Conservation (phyloP, 2,888 invertebrate species). For the Fragum whitleyi region DNA sequence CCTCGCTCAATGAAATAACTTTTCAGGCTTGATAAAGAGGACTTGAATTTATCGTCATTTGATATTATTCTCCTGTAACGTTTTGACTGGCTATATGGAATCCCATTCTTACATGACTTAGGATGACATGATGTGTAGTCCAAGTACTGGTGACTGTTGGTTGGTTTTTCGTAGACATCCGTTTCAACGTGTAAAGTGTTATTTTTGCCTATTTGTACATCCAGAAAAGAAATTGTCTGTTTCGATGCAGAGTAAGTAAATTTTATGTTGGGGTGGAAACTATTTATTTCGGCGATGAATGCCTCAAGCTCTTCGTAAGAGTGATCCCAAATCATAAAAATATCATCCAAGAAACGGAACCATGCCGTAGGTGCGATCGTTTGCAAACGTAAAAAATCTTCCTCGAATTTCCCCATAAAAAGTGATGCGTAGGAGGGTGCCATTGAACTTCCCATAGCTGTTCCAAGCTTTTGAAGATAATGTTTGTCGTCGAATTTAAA, state of each 20-base stretch:
- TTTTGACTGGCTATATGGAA: constrained; percentile 41
- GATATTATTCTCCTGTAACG: constrained; percentile 37
- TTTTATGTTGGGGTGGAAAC: constrained; percentile 31
- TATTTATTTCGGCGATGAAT: constrained; percentile 25
- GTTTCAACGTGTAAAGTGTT: too few species aligned
- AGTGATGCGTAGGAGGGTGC: constrained; percentile 25
- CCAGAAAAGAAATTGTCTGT: too few species aligned
- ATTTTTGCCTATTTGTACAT: too few species aligned
- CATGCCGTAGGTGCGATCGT: constrained; percentile 5
- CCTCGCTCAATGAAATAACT: too few species aligned
- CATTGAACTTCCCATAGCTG: constrained; percentile 38
- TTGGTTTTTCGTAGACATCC: too few species aligned
- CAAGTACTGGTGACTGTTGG: constrained; percentile 29
- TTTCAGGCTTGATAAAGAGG: constrained; percentile 10
- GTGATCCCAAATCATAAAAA: too few species aligned
- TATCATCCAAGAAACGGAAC: too few species aligned
- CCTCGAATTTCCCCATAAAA: constrained; percentile 28
- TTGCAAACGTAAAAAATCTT: constrained; percentile 22
- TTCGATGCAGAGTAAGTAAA: too few species aligned
- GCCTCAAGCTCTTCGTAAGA: constrained; percentile 1
- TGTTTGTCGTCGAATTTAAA: too few species aligned
- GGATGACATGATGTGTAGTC: constrained; percentile 27
- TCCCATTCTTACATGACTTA: constrained; percentile 21
- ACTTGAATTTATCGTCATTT: constrained; percentile 18
- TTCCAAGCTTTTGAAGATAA: constrained; percentile 26